Conservation (phyloP, 1,140 invertebrate genomes). For the Eulimnadia texana region DNA sequence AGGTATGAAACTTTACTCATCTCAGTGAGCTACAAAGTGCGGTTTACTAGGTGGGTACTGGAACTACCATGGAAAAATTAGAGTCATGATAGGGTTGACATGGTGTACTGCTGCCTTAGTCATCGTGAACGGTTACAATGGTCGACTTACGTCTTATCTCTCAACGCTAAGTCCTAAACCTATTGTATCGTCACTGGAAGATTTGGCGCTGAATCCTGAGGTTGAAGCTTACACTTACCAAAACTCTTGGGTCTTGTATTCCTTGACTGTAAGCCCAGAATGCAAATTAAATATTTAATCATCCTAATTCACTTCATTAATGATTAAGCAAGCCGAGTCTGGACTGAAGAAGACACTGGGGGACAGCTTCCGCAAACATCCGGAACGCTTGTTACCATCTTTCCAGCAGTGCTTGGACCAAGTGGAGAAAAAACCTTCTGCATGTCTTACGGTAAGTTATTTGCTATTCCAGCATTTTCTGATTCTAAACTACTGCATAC, state of each 20-base stretch:
- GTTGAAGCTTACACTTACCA: not conserved
- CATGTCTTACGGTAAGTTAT: not conserved
- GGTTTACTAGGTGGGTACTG: no score
- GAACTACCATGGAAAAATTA: not conserved
- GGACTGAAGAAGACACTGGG: not conserved
- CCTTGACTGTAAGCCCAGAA: no score
- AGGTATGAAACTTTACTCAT: no score
- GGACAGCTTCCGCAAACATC: not conserved
- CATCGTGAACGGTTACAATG: not conserved
- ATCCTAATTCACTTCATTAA: not conserved
- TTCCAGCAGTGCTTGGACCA: not conserved
- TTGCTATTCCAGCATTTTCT: not conserved
- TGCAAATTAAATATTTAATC: no score
- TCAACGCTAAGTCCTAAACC: not conserved
- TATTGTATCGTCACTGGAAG: not conserved
- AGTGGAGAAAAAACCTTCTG: not conserved
- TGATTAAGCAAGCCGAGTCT: not conserved
- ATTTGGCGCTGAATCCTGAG: not conserved
- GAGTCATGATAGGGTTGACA: not conserved
- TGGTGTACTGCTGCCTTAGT: not conserved
- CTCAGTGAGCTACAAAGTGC: no score
- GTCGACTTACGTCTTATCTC: not conserved
- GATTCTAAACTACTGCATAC: no score
- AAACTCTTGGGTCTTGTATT: no score
- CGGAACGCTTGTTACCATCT: not conserved